Evolutionary conservation across 2,113 vertebrate genomes (phyloP).

Genomic region (Gambusia holbrooki): DNA sequence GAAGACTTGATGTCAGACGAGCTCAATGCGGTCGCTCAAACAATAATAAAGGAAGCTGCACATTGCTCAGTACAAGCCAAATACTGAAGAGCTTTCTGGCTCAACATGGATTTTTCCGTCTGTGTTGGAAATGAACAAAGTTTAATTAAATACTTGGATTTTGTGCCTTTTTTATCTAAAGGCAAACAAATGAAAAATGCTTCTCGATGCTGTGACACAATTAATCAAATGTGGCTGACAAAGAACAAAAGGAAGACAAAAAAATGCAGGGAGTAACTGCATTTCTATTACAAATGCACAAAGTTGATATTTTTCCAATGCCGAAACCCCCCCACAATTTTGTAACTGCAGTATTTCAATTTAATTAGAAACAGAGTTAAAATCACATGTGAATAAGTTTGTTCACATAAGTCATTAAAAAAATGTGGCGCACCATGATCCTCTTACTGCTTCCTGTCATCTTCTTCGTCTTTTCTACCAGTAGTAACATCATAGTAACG

Average conservation of each 20-base stretch:
- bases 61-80: background rate
- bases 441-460: too few species aligned
- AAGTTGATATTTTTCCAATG: too few species aligned
- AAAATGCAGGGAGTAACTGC: background rate
- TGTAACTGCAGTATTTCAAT: too few species aligned
- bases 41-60: background rate
- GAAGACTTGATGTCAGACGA: background rate
- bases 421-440: too few species aligned
- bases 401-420: too few species aligned
- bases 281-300: too few species aligned
- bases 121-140: conserved; percentile 4
- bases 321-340: too few species aligned
- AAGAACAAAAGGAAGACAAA: background rate
- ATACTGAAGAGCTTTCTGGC: background rate
- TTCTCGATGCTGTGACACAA: background rate
- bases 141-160: background rate
- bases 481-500: too few species aligned
- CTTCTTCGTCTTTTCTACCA: too few species aligned
- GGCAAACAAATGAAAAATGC: background rate
- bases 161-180: conserved; percentile 2
- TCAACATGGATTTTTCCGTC: conserved; percentile 3
- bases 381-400: too few species aligned
- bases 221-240: background rate
- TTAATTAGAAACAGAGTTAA: too few species aligned
- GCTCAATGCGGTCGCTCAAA: background rate